phyloP scores from a whole-genome alignment of 2,113 vertebrate genomes.

The Axis porcinus region DNA sequence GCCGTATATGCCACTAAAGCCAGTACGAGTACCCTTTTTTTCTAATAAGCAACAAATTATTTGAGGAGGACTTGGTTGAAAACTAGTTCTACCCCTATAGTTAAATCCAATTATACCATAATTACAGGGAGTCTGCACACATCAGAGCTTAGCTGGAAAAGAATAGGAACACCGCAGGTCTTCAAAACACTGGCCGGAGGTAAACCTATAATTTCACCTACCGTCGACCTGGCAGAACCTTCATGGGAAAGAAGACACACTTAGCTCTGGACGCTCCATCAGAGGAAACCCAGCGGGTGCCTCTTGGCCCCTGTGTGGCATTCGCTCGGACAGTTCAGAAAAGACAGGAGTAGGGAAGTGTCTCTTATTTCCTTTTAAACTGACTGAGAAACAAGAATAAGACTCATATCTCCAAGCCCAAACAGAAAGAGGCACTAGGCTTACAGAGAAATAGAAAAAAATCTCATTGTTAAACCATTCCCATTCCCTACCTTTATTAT shows the following conservation, averaged over 20 bases:
- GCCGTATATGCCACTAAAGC: neutral
- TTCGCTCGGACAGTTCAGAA: neutral
- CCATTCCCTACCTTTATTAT: neutral
- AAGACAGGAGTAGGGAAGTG: neutral
- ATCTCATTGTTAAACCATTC: neutral
- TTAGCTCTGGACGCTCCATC: neutral
- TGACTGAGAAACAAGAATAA: neutral
- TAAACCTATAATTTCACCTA: constrained; percentile 64
- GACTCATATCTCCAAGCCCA: neutral
- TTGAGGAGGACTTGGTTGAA: constrained; percentile 53
- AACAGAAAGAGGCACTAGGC: neutral
- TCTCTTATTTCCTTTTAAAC: neutral
- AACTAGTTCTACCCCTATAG: constrained; percentile 58
- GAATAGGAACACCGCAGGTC: constrained; percentile 17
- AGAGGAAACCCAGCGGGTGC: neutral
- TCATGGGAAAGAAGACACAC: constrained; percentile 37
- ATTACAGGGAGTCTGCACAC: constrained; percentile 68
- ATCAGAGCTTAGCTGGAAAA: constrained; percentile 64
- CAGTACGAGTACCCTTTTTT: neutral
- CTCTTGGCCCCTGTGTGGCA: neutral
- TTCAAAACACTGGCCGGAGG: constrained; percentile 52
- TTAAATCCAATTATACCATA: constrained; percentile 73
- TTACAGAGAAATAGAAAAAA: neutral
- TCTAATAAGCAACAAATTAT: constrained; percentile 71
- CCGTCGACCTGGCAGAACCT: constrained; percentile 21